Evolutionary conservation across 2,113 vertebrate genomes (phyloP).

Genomic region (Sylvilagus bachmani): DNA sequence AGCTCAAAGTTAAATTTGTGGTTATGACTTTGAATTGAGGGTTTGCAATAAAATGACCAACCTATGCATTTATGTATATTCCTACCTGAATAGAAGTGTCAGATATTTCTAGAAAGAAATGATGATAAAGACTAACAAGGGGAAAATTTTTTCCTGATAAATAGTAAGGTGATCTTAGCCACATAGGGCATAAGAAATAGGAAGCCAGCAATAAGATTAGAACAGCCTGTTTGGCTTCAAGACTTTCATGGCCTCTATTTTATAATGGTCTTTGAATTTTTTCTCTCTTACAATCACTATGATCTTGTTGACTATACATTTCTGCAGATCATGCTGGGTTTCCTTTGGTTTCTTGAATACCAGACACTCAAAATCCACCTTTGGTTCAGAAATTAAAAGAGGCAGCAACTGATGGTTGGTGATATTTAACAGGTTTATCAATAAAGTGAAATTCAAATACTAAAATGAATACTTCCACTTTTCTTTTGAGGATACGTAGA

Average conservation of each 20-base stretch:
- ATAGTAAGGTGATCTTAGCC: neutral
- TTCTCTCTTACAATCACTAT: neutral
- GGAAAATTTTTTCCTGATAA: slow-evolving; percentile 12
- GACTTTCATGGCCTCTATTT: slow-evolving; percentile 28
- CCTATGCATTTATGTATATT: slow-evolving; percentile 13
- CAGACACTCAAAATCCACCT: neutral
- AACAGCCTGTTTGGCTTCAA: neutral
- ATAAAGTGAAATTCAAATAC: slow-evolving; percentile 30
- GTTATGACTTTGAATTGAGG: slow-evolving; percentile 46
- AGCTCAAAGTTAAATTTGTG: slow-evolving; percentile 51
- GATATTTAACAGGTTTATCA: slow-evolving; percentile 19
- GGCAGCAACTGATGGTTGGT: neutral
- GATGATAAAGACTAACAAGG: neutral
- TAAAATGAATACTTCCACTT: neutral
- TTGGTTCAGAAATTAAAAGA: slow-evolving; percentile 11
- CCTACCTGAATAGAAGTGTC: slow-evolving; percentile 19
- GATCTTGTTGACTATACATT: slow-evolving; percentile 20
- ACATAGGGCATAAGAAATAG: neutral
- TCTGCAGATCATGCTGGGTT: neutral
- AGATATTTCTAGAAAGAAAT: slow-evolving; percentile 48
- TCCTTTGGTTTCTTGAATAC: neutral
- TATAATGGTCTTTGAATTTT: neutral
- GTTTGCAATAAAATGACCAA: slow-evolving; percentile 52
- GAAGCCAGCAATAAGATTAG: neutral
- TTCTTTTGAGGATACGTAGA: neutral